A percentile compares a stretch with the other conserved stretches of the same genome.
These are phyloP conservation scores for Diaperis boleti DNA, from an alignment of 2,888 invertebrate genomes.

Conservation along the genomic window DNA sequence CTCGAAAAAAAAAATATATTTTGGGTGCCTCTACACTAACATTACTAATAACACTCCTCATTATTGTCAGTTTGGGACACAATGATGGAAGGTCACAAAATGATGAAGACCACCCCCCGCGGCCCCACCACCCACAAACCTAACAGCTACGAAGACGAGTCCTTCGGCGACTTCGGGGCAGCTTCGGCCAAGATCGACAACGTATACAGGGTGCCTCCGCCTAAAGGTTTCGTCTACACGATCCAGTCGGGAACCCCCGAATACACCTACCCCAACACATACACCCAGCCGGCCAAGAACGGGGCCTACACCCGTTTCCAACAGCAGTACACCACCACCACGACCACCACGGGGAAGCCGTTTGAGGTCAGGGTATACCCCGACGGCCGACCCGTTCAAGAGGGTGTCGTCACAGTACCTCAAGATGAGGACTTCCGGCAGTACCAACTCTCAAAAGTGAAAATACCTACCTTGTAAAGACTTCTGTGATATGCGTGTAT, in stretches of 20 bases:
- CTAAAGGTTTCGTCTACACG: slow-evolving; percentile 55
- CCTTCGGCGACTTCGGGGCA: slow-evolving; percentile 55
- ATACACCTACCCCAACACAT: slow-evolving; percentile 48
- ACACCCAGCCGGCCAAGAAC: slow-evolving; percentile 42
- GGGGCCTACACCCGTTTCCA: slow-evolving; percentile 47
- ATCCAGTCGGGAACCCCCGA: slow-evolving; percentile 31
- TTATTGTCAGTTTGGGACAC: slow-evolving; percentile 74
- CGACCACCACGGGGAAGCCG: slow-evolving; percentile 68
- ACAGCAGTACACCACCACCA: slow-evolving; percentile 38
- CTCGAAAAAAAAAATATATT: no score
- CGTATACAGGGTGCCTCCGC: slow-evolving; percentile 59
- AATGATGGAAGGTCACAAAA: slow-evolving; percentile 72
- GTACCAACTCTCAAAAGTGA: slow-evolving; percentile 61
- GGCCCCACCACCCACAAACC: slow-evolving; percentile 65
- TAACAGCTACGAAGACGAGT: slow-evolving; percentile 63
- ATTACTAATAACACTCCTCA: no score
- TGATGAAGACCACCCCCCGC: slow-evolving; percentile 64
- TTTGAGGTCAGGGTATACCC: slow-evolving; percentile 76
- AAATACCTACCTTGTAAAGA: slow-evolving; percentile 50
- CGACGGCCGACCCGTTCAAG: slow-evolving; percentile 75
- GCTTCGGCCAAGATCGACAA: slow-evolving; percentile 62
- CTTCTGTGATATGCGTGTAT: slow-evolving; percentile 30
- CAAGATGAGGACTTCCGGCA: slow-evolving; percentile 64
- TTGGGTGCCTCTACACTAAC: no score
- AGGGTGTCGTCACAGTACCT: slow-evolving; percentile 55